phyloP scores from a whole-genome alignment of 2,797 vertebrate species.

The Mus spretus region DNA sequence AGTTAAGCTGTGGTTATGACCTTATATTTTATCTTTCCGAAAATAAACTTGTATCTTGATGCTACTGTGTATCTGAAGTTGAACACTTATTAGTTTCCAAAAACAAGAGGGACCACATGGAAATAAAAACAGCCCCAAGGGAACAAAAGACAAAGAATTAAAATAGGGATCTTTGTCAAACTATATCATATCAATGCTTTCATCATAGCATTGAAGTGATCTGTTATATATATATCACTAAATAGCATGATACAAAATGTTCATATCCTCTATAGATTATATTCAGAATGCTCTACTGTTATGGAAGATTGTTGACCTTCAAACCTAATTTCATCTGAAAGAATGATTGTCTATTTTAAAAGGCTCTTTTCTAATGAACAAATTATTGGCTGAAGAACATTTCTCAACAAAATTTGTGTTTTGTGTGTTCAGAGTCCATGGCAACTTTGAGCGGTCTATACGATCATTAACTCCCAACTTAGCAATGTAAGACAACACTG shows the following conservation, averaged over 20 bases:
- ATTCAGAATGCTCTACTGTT: slow-evolving; percentile 14
- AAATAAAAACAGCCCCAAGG: background rate
- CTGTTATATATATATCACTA: background rate
- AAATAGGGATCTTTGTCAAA: slow-evolving; percentile 29
- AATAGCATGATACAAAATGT: slow-evolving; percentile 8
- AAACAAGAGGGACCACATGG: background rate
- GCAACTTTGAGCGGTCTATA: background rate
- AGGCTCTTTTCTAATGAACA: background rate
- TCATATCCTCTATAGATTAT: slow-evolving; percentile 14
- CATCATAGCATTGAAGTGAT: background rate
- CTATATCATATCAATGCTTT: background rate
- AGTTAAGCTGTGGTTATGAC: slow-evolving; percentile 61
- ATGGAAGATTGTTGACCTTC: slow-evolving; percentile 22
- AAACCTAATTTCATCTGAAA: background rate
- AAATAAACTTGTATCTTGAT: slow-evolving; percentile 67
- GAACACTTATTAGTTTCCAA: slow-evolving; percentile 55
- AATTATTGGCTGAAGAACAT: slow-evolving; percentile 39
- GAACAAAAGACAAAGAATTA: background rate
- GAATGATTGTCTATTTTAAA: background rate
- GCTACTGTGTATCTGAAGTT: background rate
- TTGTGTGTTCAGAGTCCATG: background rate
- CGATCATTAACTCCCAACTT: background rate
- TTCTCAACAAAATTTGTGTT: slow-evolving; percentile 43
- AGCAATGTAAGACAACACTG: accelerated
- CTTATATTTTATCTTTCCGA: background rate